Conservation (phyloP, 2,797 vertebrate genomes). For the Halcyon chelicuti region DNA sequence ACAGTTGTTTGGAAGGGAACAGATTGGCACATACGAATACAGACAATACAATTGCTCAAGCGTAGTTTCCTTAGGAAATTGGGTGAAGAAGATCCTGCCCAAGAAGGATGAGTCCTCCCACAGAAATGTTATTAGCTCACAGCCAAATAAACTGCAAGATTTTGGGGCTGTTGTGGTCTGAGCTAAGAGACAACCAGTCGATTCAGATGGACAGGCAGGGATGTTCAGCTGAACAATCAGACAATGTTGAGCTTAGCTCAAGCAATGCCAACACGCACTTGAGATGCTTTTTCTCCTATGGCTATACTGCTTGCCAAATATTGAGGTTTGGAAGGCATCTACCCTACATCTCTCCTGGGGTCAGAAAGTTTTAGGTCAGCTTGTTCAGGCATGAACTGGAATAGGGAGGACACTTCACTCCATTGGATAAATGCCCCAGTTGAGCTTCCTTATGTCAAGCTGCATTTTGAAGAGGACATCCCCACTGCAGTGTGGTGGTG, state of each 20-base stretch:
- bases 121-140: background rate
- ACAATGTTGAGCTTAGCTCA: background rate
- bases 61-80: background rate
- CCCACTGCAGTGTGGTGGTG: background rate
- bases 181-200: background rate
- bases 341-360: background rate
- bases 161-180: background rate
- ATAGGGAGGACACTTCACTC: background rate
- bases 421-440: background rate
- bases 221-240: background rate
- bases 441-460: background rate
- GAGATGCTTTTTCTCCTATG: background rate
- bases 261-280: background rate
- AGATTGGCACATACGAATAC: background rate
- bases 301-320: background rate
- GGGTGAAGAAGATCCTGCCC: background rate
- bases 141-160: background rate
- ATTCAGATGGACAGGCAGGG: background rate
- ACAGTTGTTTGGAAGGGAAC: background rate
- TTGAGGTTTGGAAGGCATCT: background rate
- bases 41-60: background rate
- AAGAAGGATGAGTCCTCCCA: background rate
- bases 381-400: conserved; percentile 24
- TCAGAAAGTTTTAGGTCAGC: conserved; percentile 16
- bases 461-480: background rate